Conservation (phyloP, 2,797 vertebrate species). For the Sebastiscus tertius region DNA sequence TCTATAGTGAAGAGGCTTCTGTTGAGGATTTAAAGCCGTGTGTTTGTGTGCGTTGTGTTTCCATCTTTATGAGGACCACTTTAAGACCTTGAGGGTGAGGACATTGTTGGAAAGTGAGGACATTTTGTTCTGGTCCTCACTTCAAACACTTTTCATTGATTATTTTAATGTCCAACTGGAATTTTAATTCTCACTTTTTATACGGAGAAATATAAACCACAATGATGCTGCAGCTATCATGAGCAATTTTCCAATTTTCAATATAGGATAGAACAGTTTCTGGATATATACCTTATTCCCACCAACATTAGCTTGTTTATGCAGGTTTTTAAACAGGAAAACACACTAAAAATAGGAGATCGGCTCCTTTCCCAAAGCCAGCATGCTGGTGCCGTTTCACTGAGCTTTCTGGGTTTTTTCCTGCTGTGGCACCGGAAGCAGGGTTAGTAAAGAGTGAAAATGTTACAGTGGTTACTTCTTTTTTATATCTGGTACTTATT, state of each 20-base stretch:
- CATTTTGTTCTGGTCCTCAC: background rate
- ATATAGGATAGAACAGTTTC: background rate
- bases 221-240: background rate
- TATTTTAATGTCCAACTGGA: background rate
- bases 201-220: background rate
- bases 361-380: too few species aligned
- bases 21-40: background rate
- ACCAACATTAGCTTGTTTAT: too few species aligned
- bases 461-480: too few species aligned
- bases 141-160: too few species aligned
- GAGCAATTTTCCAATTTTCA: background rate
- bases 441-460: too few species aligned
- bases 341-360: too few species aligned
- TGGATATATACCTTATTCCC: too few species aligned
- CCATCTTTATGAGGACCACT: background rate
- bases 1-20: constrained; percentile 11
- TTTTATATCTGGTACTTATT: too few species aligned
- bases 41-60: background rate
- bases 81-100: background rate
- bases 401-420: too few species aligned
- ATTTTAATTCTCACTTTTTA: background rate
- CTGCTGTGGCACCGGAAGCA: too few species aligned
- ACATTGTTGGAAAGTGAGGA: background rate
- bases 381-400: too few species aligned
- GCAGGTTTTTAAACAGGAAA: too few species aligned